phyloP scores from a whole-genome alignment of 1,140 invertebrate genomes.

The Wiebesia pumilae region DNA sequence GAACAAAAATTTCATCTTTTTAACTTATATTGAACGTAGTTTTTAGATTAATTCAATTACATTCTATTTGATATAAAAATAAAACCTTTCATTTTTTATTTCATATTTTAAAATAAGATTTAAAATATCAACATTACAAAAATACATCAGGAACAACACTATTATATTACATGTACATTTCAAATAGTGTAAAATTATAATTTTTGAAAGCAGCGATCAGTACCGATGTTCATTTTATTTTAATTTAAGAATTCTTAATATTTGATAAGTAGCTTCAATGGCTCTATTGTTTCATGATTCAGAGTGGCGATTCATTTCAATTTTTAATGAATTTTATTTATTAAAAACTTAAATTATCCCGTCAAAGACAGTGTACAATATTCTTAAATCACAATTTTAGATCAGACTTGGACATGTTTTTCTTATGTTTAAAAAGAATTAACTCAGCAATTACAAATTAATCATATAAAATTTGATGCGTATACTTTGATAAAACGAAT shows the following conservation, averaged over 20 bases:
- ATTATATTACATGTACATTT: not conserved
- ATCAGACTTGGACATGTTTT: too few species aligned
- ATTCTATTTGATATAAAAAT: not conserved
- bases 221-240: not conserved
- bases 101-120: not conserved
- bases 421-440: too few species aligned
- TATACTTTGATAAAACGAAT: too few species aligned
- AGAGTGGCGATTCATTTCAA: not conserved
- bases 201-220: not conserved
- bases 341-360: too few species aligned
- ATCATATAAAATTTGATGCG: too few species aligned
- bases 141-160: slow-evolving; percentile 25
- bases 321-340: not conserved
- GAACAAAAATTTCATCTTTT: not conserved
- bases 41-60: not conserved
- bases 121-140: slow-evolving; percentile 2
- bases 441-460: too few species aligned
- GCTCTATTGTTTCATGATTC: not conserved
- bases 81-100: not conserved
- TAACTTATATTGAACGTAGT: too few species aligned
- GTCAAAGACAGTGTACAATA: too few species aligned
- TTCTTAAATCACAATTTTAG: too few species aligned
- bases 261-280: not conserved
- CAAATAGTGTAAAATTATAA: not conserved
- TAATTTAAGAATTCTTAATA: not conserved